These are phyloP conservation scores for Poliocrania exsul DNA, from an alignment of 2,797 vertebrate species.

Conservation along the genomic window DNA sequence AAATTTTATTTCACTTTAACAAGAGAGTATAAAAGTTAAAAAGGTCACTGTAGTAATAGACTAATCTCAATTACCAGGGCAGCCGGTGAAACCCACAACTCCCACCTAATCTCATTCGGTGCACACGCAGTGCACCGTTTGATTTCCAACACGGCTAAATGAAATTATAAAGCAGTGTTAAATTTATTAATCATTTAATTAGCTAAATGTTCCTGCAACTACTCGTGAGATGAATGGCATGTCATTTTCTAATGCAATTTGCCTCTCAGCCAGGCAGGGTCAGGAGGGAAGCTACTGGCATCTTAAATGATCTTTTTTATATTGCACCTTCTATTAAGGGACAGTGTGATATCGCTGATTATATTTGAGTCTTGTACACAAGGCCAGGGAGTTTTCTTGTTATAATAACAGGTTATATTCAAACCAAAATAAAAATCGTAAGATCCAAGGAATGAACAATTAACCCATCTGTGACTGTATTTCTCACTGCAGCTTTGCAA, in stretches of 20 bases:
- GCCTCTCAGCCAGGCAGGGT: conserved; percentile 92
- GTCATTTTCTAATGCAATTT: conserved; percentile 97
- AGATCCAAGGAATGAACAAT: background rate
- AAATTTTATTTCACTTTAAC: conserved; percentile 89
- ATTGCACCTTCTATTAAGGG: conserved; percentile 73
- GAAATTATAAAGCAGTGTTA: conserved; percentile 98
- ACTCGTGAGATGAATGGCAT: conserved; percentile 95
- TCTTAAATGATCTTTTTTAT: conserved; percentile 82
- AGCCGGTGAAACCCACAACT: conserved; percentile 85
- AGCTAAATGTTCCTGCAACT: conserved; percentile 98
- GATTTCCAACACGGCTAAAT: conserved; percentile 95
- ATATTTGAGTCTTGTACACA: conserved; percentile 66
- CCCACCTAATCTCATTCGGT: conserved; percentile 92
- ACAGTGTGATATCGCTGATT: conserved; percentile 48
- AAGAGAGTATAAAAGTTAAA: conserved; percentile 94
- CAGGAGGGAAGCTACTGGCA: conserved; percentile 88
- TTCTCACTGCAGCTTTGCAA: conserved; percentile 46
- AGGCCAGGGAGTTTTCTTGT: conserved; percentile 17
- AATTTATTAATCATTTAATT: conserved; percentile 99
- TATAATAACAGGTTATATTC: conserved; percentile 41
- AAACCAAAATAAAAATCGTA: conserved; percentile 24
- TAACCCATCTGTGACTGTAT: conserved; percentile 51
- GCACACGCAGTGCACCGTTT: conserved; percentile 86
- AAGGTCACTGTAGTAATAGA: conserved; percentile 96
- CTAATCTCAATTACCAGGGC: conserved; percentile 96